Evolutionary conservation across 1,140 invertebrate species (phyloP).

Genomic region (Heliconius eleuchia): DNA sequence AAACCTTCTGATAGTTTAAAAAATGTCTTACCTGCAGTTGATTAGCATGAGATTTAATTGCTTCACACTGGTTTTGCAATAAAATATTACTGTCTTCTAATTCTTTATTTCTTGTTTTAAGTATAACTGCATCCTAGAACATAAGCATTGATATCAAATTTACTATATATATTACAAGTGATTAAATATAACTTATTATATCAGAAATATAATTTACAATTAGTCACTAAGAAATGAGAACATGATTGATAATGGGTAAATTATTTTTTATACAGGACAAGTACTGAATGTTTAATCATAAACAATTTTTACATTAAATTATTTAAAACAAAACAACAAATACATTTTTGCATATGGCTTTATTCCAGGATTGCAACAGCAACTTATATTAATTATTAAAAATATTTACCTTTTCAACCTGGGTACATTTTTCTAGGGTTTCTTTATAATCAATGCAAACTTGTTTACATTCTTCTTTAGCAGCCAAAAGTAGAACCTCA

Average conservation of each 20-base stretch:
- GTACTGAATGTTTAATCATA: too few species aligned
- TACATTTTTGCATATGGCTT: too few species aligned
- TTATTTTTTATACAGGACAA: too few species aligned
- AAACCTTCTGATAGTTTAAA: background rate
- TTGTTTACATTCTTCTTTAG: constrained; percentile 63
- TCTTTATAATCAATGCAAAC: constrained; percentile 58
- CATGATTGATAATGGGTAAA: too few species aligned
- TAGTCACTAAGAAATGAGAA: too few species aligned
- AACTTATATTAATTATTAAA: too few species aligned
- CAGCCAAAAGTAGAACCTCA: constrained; percentile 47
- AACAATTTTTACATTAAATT: too few species aligned
- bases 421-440: constrained; percentile 49
- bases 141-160: background rate
- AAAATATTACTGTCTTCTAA: constrained; percentile 42
- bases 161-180: background rate
- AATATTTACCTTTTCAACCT: constrained; percentile 53
- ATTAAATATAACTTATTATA: too few species aligned
- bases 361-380: too few species aligned
- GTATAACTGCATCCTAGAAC: constrained; percentile 45
- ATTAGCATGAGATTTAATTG: constrained; percentile 55
- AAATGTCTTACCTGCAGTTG: constrained; percentile 58
- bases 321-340: background rate
- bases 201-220: too few species aligned
- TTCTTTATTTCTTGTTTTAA: constrained; percentile 43
- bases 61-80: constrained; percentile 49